phyloP scores from a whole-genome alignment of 2,888 invertebrate species.

The Nemotelus nigrinus region DNA sequence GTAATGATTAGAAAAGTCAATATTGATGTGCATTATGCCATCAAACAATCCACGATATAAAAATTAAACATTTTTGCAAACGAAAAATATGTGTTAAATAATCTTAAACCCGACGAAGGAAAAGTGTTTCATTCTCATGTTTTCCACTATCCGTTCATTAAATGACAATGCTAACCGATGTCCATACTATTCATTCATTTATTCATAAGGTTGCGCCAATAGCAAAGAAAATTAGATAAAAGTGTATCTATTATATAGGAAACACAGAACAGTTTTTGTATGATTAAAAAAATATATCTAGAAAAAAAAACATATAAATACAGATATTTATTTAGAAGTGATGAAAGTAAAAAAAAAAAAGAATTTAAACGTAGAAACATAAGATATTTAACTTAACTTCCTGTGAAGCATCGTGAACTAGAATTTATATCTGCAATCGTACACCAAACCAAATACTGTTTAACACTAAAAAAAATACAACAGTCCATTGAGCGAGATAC shows the following conservation, averaged over 20 bases:
- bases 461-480: neutral
- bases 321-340: slow-evolving; percentile 38
- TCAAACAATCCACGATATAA: slow-evolving; percentile 23
- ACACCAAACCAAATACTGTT: neutral
- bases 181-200: neutral
- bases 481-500: neutral
- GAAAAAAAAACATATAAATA: slow-evolving; percentile 22
- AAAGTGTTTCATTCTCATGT: too few relatives aligned
- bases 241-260: slow-evolving; percentile 43
- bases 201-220: neutral
- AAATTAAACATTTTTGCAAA: neutral
- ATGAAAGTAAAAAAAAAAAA: slow-evolving; percentile 1
- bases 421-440: slow-evolving; percentile 13
- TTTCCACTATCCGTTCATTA: neutral
- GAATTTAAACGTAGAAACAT: slow-evolving; percentile 21
- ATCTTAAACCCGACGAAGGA: neutral
- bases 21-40: slow-evolving; percentile 36
- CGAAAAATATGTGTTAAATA: neutral
- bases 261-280: slow-evolving; percentile 39
- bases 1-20: slow-evolving; percentile 1
- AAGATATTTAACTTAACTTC: slow-evolving; percentile 22
- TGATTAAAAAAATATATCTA: slow-evolving; percentile 26
- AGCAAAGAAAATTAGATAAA: slow-evolving; percentile 29
- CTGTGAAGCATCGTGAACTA: slow-evolving; percentile 8
- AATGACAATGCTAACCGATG: neutral